phyloP scores from a whole-genome alignment of 2,113 vertebrate genomes.

The Paradoxurus hermaphroditus region DNA sequence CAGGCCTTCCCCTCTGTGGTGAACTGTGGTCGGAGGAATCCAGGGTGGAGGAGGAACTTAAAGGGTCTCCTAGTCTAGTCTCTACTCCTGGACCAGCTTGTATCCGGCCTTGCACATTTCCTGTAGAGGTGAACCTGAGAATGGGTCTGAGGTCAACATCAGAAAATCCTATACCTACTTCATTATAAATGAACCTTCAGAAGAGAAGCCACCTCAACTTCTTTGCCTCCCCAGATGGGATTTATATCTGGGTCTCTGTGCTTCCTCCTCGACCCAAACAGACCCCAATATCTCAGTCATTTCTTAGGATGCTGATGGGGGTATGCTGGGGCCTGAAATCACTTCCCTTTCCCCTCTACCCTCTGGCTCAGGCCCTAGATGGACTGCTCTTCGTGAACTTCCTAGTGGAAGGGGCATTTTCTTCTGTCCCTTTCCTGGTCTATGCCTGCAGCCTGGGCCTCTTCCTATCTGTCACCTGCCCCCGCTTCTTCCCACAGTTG shows the following conservation, averaged over 20 bases:
- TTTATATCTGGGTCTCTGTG: constrained; percentile 1
- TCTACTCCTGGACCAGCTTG: neutral
- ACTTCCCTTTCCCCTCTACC: neutral
- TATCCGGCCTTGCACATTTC: neutral
- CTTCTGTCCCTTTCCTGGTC: neutral
- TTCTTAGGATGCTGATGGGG: neutral
- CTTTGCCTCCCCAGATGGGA: neutral
- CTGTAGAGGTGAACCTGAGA: neutral
- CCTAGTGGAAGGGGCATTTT: neutral
- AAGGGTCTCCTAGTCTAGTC: neutral
- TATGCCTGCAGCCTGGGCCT: neutral
- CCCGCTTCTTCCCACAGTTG: neutral
- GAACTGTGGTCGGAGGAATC: neutral
- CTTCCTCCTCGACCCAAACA: neutral
- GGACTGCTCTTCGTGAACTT: neutral
- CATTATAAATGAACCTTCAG: neutral
- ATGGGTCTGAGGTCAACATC: neutral
- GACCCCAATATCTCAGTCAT: neutral
- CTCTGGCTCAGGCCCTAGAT: neutral
- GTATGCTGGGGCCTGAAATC: neutral
- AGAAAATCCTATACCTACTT: neutral
- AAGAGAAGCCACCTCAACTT: neutral
- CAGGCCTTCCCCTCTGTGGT: neutral
- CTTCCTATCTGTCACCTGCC: no score
- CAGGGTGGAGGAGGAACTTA: neutral